Base-by-base conservation (phyloP, 2,888 invertebrate genomes). In the Lasioglossum figueresi region DNA sequence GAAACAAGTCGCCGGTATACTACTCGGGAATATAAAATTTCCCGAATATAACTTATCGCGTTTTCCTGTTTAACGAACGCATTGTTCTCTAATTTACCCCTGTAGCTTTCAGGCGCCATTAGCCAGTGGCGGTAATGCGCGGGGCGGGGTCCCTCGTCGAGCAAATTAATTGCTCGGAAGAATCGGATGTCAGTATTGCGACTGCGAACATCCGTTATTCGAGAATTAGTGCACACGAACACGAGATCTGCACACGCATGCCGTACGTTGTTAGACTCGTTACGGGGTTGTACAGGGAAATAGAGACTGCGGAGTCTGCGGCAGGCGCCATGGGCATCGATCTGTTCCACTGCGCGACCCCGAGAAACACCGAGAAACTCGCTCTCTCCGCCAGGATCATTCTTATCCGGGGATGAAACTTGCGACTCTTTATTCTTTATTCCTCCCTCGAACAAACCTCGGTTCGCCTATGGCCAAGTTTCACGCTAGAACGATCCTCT, bases 271-370 rank as follows among this genome's bases (percentile, higher is more conserved):
- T 88, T 90, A 87, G 84, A 83, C 48, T 71, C 63, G 82, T 88
- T 82, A 86, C 45, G 72, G 79, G 85, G 63, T 90, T 90, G 84
- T 89, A 84, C 83, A 86, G 84, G 87, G 87, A 85, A 84, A 81
- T 88, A 87, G 87, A 92, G 93, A 93, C 94, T 93, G 93, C 93
- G 91, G 93, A 93, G 90, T 92, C 92, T 94, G 94, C 93, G 92
- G 91, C 93, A 92, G 93, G 93, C 94, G 94, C 94, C 94, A 92
- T 91, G 92, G 87, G 87, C 93, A 94, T 94, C 94, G 94, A 94
- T 94, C 93, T 93, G 93, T 86, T 86, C 90, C 88, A 85, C 90
- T 86, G 89, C 88, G 79, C 85, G 86, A 82, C 85, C 84, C 70
- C 86, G 80, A 76, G 76, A 52, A 52, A 77, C 74, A 84, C 79